Evolutionary conservation across 1,140 invertebrate genomes (phyloP), one percentile per base, ranked within the genome.

Genomic region (Hetaerina americana): DNA sequence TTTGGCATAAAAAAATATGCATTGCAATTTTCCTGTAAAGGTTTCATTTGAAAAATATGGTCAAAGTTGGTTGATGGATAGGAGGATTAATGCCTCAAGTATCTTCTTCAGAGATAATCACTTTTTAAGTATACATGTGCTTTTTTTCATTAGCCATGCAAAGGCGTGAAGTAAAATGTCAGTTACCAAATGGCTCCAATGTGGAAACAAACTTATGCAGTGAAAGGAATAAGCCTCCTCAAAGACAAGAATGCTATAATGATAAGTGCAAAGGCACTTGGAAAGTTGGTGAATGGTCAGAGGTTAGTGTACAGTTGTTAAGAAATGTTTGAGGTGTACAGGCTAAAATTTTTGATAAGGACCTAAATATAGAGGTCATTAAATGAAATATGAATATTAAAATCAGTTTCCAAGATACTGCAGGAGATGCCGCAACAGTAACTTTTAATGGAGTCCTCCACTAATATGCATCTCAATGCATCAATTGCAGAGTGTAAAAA

Each of bases 231-330:
- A 87, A 83, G 75, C 94, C 93, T 1, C 82, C 87, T 26, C 86
- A 88, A 75, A 84, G 85, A 49, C 88, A 89, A 77, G 88, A 93
- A 77, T 94, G 92, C 77, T 87, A 88, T 80, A 92, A 91, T 75
- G 86, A 88, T 70, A 86, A 87, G 22, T 96, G 93, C 81, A 88
- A 88, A 78, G 90, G 91, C 0, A 87, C 89, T 15, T 96, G 93
- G 94, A 86, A 87, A 75, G 89, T 91, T 12, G 91, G 91, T 5
- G 87, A 91, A 74, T 95, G 93, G 93, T 94, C 91, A 26, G 89
- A 93, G 86, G 93, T 95, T 82, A 81, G 78, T 80, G 71, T 69
- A 24, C 40, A 57, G 40, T 57, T 57, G 40, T 18, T 57, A 57
- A 18, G 22, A 10, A 57, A 57, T 12, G 40, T 57, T 57, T 57